Base-by-base conservation (phyloP, 1,140 invertebrate genomes). In the Sitodiplosis mosellana region DNA sequence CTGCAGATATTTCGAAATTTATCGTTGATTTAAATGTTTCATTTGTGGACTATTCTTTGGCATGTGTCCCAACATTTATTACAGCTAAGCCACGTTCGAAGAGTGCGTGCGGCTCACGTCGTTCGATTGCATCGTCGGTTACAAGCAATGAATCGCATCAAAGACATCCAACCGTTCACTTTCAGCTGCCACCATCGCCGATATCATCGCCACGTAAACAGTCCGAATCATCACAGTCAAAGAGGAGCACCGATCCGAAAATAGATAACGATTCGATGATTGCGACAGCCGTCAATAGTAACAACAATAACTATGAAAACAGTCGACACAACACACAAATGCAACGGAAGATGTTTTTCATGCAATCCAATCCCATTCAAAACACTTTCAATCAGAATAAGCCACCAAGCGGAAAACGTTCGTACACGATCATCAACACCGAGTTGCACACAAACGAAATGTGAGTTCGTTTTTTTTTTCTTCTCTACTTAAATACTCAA, bases 381-480 rank as follows among this genome's bases (percentile, higher is more conserved):
- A 43, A 18, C 20, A 21, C 15, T 4, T n/a, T 18, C 18, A 18
- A 43, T 21, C n/a, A n/a, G 18, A 43, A 43, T 43, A 43, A 43
- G 18, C 41, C 41, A 19, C 41, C 41, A 21, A 43, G 11, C 37
- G 46, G 36, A 21, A 33, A 59, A 56, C 52, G 58, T 59, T 50
- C 18, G 45, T 38, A 41, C 19, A 40, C 19, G 11, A 19, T 48
- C 19, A 33, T 48, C 18, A 48, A 40, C 15, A 59, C 61, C 48
- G 63, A 60, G 49, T 59, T 63, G 59, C 61, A 63, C 42, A 61
- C 59, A 18, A 63, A 63, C 59, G 59, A 63, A 34, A 63, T 63
- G 61, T 63, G 49, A 63, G 61, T 63, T 34, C 4, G 27, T n/a
- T n/a, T n/a, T n/a, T n/a, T n/a, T n/a, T n/a, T n/a, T n/a, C n/a